These are phyloP conservation scores for Tetramorium alpestre DNA, from an alignment of 1,140 invertebrate species.

Conservation along the genomic window DNA sequence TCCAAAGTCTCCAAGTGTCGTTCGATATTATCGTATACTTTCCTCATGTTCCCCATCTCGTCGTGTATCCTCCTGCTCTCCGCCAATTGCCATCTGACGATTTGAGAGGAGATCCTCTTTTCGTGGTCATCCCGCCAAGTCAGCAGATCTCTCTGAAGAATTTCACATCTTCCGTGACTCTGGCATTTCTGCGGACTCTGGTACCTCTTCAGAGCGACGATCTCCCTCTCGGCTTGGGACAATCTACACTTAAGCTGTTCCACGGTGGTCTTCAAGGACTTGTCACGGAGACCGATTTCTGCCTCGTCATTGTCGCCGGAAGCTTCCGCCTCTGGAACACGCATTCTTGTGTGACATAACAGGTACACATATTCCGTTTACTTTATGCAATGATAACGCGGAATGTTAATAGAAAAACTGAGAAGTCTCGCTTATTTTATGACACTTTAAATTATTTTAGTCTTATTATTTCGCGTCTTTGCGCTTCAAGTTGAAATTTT, in stretches of 20 bases:
- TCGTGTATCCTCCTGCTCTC: slow-evolving; percentile 59
- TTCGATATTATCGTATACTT: slow-evolving; percentile 67
- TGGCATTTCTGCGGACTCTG: slow-evolving; percentile 58
- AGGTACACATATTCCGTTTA: slow-evolving; percentile 20
- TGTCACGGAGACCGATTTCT: slow-evolving; percentile 48
- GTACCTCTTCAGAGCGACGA: slow-evolving; percentile 61
- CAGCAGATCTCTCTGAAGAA: slow-evolving; percentile 58
- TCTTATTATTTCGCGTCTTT: neutral
- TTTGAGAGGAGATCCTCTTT: slow-evolving; percentile 57
- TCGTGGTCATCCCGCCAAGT: slow-evolving; percentile 65
- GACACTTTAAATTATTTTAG: neutral
- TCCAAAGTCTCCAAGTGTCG: slow-evolving; percentile 68
- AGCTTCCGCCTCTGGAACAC: slow-evolving; percentile 51
- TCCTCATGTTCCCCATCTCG: slow-evolving; percentile 56
- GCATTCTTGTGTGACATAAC: slow-evolving; percentile 44
- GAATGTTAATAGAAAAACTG: slow-evolving; percentile 1
- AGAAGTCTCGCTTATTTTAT: neutral
- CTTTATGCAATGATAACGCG: neutral
- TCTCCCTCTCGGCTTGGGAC: slow-evolving; percentile 59
- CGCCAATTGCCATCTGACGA: slow-evolving; percentile 62
- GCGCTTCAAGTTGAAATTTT: neutral
- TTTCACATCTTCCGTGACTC: slow-evolving; percentile 48
- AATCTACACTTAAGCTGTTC: slow-evolving; percentile 65
- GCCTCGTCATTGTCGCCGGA: slow-evolving; percentile 73
- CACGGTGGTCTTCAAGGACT: slow-evolving; percentile 63